Base-by-base conservation (phyloP, 2,888 invertebrate species). In the Diloba caeruleocephala region DNA sequence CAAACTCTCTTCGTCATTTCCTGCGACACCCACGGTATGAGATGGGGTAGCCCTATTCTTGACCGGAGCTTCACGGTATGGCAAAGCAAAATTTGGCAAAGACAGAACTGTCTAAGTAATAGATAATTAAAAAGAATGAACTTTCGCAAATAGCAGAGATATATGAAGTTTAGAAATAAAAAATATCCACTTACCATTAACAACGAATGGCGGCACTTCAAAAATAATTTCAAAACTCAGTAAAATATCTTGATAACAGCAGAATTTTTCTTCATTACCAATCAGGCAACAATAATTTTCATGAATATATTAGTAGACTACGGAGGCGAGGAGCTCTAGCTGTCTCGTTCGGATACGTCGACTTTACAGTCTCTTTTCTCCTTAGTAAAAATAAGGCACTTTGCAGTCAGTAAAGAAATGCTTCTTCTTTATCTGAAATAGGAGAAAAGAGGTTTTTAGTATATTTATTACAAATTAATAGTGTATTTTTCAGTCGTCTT, bases 121-220 rank as follows among this genome's bases (percentile, higher is more conserved):
- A n/a, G n/a, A n/a, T n/a, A n/a, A n/a, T n/a, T n/a, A n/a, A n/a
- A n/a, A n/a, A n/a, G n/a, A n/a, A n/a, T n/a, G n/a, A n/a, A n/a
- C n/a, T n/a, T n/a, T n/a, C n/a, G n/a, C n/a, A n/a, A 19, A 19
- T 3, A 23, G 3, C 23, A 5, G 9, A 7, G 2, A 23, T 8
- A 23, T 3, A 23, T 7, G 3, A 23, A 23, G 7, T 6, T 6
- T 3, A 29, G 5, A 3, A 19, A 3, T 3, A 19, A 3, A 39
- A 10, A 36, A 33, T n/a, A 9, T 9, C 0, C 6, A 72, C 82
- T 54, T 53, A 84, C 83, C 84, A 85, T 81, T 73, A 76, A 84
- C 76, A 62, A 62, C 49, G 48, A 60, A 70, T 48, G 10, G 55
- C 33, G 66, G 60, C 36, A 44, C 56, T 54, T 53, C 48, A 61